Evolutionary conservation across 2,888 invertebrate genomes (phyloP).

Genomic region (Ctenicera cuprea): DNA sequence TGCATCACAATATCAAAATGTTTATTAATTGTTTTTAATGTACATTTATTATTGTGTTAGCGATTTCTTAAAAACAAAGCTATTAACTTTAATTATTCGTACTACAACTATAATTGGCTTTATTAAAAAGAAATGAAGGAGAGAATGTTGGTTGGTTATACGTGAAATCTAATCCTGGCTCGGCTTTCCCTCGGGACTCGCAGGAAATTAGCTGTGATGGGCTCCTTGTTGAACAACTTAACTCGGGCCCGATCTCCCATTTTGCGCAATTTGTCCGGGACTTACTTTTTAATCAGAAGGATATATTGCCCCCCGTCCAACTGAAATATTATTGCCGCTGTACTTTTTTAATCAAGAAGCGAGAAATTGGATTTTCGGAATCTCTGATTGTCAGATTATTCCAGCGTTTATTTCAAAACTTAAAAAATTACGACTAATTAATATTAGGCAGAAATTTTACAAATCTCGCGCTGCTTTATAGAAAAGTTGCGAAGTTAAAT

Average conservation of each 20-base stretch:
- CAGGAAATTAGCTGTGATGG: constrained; percentile 55
- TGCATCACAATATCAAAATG: too few species aligned
- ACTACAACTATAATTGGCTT: constrained; percentile 12
- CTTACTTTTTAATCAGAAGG: constrained; percentile 38
- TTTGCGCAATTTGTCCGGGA: constrained; percentile 48
- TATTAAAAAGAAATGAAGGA: constrained; percentile 29
- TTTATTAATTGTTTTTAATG: too few species aligned
- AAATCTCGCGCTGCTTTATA: too few species aligned
- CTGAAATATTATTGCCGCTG: constrained; percentile 31
- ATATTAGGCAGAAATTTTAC: too few species aligned
- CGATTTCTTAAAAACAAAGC: too few species aligned
- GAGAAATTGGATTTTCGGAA: constrained; percentile 24
- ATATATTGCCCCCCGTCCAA: constrained; percentile 29
- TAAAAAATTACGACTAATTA: too few species aligned
- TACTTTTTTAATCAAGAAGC: constrained; percentile 29
- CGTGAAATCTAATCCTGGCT: constrained; percentile 49
- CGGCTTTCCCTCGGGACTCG: constrained; percentile 43
- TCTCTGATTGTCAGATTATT: constrained; percentile 4
- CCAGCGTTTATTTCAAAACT: too few species aligned
- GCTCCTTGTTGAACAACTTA: constrained; percentile 52
- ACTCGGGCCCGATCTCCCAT: constrained; percentile 49
- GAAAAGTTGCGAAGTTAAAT: too few species aligned
- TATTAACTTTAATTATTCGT: not conserved
- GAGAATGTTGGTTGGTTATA: constrained; percentile 27
- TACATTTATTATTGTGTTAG: too few species aligned